Evolutionary conservation across 1,140 invertebrate genomes (phyloP), one percentile per base, ranked within the genome.

Genomic region (Formica exsecta): DNA sequence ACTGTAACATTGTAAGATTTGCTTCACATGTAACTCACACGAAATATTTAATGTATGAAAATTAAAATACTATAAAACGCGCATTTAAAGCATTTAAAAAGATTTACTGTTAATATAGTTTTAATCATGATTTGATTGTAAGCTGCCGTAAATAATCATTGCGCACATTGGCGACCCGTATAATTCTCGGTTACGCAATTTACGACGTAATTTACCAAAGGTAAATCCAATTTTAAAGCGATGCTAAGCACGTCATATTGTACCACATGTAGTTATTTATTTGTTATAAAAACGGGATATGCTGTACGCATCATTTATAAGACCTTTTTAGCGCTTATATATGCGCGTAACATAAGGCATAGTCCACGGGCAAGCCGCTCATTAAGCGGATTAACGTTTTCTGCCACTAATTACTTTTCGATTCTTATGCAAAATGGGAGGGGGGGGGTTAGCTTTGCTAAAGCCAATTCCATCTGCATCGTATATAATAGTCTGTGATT

Each of bases 391-490:
- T 89, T 89, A 86, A 44, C 61, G 76, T 73, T 83, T 83, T 66
- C 73, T 57, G 74, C 68, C 62, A 73, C 85, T 91, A 91, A 91
- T 91, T 87, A 90, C 81, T 89, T 90, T 89, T 68, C 85, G 77
- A 91, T 90, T 91, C 71, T 89, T 86, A 64, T 68, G 76, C 70
- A 77, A 54, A 62, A 54, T 51, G n/a, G n/a, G n/a, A n/a, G n/a
- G n/a, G n/a, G 0, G 11, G 4, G 16, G 7, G 13, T 11, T 13
- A n/a, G 8, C 44, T 19, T 32, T 3, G 38, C 29, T 11, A 32
- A 29, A 73, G 38, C 54, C 13, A 62, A 74, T 83, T 83, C 22
- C 25, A 19, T 19, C 41, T 61, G 19, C 68, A 29, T 57, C 19
- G 19, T 61, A 81, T 73, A 81, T 81, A 81, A 41, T n/a, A n/a